These are phyloP conservation scores for Drosophila fuyamai DNA, from an alignment of 1,140 invertebrate species.

Conservation along the genomic window DNA sequence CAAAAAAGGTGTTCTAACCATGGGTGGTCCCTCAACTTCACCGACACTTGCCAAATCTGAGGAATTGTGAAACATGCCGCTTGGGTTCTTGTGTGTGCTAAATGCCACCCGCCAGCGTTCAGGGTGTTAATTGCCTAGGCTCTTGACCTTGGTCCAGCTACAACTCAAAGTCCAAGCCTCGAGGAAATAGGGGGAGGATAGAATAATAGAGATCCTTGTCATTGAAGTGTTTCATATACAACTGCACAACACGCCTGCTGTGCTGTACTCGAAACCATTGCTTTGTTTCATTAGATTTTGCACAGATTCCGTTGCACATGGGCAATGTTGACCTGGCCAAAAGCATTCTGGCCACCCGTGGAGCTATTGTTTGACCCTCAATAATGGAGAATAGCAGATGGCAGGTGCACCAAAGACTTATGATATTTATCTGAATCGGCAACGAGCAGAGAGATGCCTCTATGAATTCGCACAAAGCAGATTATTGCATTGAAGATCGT, in stretches of 20 bases:
- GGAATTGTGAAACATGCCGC: slow-evolving; percentile 27
- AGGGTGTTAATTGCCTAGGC: slow-evolving; percentile 60
- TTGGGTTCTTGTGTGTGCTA: slow-evolving; percentile 30
- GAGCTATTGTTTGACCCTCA: slow-evolving; percentile 33
- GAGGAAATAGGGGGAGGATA: slow-evolving; percentile 15
- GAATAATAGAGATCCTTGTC: slow-evolving; percentile 58
- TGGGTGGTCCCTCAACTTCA: slow-evolving; percentile 55
- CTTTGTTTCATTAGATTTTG: slow-evolving; percentile 47
- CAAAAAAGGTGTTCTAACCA: slow-evolving; percentile 18
- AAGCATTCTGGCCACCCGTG: slow-evolving; percentile 43
- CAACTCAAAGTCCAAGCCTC: not conserved
- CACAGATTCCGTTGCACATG: slow-evolving; percentile 25
- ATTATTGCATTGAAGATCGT: slow-evolving; percentile 40
- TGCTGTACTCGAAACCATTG: slow-evolving; percentile 55
- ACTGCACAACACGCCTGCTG: slow-evolving; percentile 27
- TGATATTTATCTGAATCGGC: slow-evolving; percentile 54
- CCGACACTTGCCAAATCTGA: slow-evolving; percentile 61
- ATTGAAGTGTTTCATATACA: slow-evolving; percentile 50
- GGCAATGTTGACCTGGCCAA: slow-evolving; percentile 20
- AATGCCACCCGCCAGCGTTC: slow-evolving; percentile 35
- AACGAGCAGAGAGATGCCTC: slow-evolving; percentile 32
- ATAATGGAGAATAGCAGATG: slow-evolving; percentile 9
- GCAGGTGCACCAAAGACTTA: slow-evolving; percentile 57
- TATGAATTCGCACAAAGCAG: slow-evolving; percentile 68
- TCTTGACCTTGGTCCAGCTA: slow-evolving; percentile 53